Conservation (phyloP, 2,113 vertebrate genomes). For the Plecturocebus donacophilus region DNA sequence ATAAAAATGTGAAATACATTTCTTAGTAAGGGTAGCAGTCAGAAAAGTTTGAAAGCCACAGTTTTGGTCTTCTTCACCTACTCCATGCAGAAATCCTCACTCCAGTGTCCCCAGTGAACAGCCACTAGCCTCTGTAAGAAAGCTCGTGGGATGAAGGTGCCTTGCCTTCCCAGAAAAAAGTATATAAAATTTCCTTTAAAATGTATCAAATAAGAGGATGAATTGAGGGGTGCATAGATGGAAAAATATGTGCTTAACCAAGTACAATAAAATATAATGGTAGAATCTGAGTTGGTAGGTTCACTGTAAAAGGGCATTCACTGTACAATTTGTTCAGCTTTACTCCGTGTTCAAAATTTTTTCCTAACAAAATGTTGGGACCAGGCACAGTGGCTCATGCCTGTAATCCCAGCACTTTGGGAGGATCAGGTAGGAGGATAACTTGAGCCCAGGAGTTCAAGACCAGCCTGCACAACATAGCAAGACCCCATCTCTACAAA, state of each 20-base stretch:
- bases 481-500: neutral
- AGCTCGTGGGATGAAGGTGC: neutral
- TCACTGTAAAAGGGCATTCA: neutral
- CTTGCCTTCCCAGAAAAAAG: neutral
- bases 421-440: neutral
- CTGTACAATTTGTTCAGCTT: slow-evolving; percentile 18
- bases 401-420: neutral
- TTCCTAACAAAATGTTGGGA: neutral
- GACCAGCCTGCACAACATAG: neutral
- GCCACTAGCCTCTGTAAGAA: neutral
- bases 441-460: neutral
- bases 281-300: neutral
- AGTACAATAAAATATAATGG: neutral
- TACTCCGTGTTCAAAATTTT: neutral
- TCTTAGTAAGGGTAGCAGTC: neutral
- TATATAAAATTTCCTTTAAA: neutral
- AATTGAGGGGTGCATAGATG: neutral
- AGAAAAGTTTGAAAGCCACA: neutral
- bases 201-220: neutral
- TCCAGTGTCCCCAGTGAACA: neutral
- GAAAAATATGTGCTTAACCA: neutral
- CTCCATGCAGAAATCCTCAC: neutral
- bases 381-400: neutral
- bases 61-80: neutral
- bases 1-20: neutral